Evolutionary conservation across 1,140 invertebrate genomes (phyloP).

Genomic region (Thaumetopoea pityocampa): DNA sequence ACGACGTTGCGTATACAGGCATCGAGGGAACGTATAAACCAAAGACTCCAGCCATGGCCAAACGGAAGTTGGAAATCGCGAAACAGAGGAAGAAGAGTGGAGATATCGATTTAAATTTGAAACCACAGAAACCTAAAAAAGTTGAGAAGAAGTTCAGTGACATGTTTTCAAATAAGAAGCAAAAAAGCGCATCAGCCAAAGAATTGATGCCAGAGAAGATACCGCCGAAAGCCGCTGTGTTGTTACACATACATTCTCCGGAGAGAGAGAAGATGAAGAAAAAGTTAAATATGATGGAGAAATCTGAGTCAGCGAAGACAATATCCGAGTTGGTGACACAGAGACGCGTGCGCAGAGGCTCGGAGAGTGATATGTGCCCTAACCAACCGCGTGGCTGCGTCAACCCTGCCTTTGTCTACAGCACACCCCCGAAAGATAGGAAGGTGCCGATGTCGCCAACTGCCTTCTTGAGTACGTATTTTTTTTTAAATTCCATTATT

Average conservation of each 20-base stretch:
- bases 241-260: constrained; percentile 75
- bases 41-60: constrained; percentile 74
- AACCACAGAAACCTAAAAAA: constrained; percentile 55
- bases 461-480: constrained; percentile 62
- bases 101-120: constrained; percentile 58
- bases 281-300: constrained; percentile 52
- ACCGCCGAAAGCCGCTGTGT: constrained; percentile 77
- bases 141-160: constrained; percentile 70
- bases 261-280: constrained; percentile 50
- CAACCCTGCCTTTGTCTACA: constrained; percentile 68
- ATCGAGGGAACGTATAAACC: constrained; percentile 68
- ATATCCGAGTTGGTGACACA: constrained; percentile 37
- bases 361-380: constrained; percentile 53
- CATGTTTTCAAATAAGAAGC: constrained; percentile 62
- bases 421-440: constrained; percentile 64
- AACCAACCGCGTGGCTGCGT: constrained; percentile 47
- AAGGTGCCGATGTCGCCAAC: constrained; percentile 57
- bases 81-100: constrained; percentile 58
- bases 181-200: constrained; percentile 54
- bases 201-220: constrained; percentile 69
- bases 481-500: constrained; percentile 1
- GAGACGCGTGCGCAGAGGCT: constrained; percentile 45
- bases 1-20: constrained; percentile 58
- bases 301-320: constrained; percentile 53
- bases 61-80: constrained; percentile 44